Percentiles rank a stretch among this genome's conserved stretches.
phyloP scores from a whole-genome alignment of 1,140 invertebrate genomes.

The Drosophila lacertosa region DNA sequence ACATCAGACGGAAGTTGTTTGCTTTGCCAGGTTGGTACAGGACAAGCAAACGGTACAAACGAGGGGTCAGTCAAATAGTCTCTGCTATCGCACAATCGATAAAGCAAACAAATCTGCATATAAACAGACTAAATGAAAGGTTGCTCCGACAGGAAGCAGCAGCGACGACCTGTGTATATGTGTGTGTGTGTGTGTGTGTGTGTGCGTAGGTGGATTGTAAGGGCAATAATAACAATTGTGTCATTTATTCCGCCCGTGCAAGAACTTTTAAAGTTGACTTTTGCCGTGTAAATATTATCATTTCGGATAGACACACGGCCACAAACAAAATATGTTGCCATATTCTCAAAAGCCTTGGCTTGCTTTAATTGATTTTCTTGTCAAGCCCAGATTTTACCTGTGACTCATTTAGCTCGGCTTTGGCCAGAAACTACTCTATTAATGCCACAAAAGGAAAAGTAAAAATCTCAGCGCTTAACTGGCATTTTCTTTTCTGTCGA shows the following conservation, averaged over 20 bases:
- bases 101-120: conserved; percentile 54
- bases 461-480: background rate
- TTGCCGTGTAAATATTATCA: conserved; percentile 38
- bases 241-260: conserved; percentile 39
- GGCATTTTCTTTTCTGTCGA: background rate
- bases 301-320: background rate
- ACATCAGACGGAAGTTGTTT: conserved; percentile 53
- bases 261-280: conserved; percentile 43
- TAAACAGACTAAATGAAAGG: conserved; percentile 1
- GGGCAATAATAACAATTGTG: conserved; percentile 15
- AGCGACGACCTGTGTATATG: too few species aligned
- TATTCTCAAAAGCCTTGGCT: background rate
- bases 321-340: background rate
- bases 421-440: background rate
- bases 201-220: background rate
- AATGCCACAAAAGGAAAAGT: background rate
- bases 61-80: conserved; percentile 36
- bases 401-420: background rate
- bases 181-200: background rate
- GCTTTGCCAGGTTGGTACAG: conserved; percentile 44
- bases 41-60: conserved; percentile 12
- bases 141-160: background rate
- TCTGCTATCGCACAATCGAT: conserved; percentile 55
- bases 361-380: conserved; percentile 8
- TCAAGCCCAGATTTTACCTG: background rate